These are phyloP conservation scores for Priocnemis perturbator DNA, from an alignment of 2,888 invertebrate species.

Conservation along the genomic window DNA sequence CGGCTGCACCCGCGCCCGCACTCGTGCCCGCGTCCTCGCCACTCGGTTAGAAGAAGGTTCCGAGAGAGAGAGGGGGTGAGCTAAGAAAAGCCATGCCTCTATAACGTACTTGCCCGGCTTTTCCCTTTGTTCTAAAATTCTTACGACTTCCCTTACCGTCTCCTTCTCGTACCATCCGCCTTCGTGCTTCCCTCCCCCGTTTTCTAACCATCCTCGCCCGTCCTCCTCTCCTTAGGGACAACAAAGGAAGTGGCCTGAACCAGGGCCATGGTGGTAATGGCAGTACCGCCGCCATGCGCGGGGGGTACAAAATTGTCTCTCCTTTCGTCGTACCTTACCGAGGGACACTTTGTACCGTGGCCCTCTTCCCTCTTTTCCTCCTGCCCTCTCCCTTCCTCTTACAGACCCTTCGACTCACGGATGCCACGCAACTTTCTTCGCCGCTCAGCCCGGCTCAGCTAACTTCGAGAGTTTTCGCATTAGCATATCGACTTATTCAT, in stretches of 20 bases:
- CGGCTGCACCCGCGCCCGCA: too few species aligned
- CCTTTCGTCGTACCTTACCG: conserved; percentile 11
- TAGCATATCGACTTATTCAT: conserved; percentile 73
- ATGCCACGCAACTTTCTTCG: conserved; percentile 61
- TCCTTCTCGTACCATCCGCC: conserved; percentile 7
- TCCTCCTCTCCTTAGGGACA: conserved; percentile 35
- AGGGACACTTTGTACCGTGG: conserved; percentile 8
- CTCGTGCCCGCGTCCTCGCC: conserved; percentile 16
- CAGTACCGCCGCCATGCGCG: conserved; percentile 18
- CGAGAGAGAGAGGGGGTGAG: conserved; percentile 19
- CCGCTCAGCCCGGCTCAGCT: conserved; percentile 55
- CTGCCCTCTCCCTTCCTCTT: conserved; percentile 52
- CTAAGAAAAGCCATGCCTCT: conserved; percentile 44
- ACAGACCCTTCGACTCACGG: conserved; percentile 39
- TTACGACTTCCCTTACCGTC: conserved; percentile 59
- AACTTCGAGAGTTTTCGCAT: conserved; percentile 68
- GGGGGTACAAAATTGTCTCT: conserved; percentile 50
- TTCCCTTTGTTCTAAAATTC: conserved; percentile 68
- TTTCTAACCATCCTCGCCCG: conserved; percentile 14
- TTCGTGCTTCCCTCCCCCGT: conserved; percentile 7
- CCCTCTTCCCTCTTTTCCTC: conserved; percentile 32
- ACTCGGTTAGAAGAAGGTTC: conserved; percentile 26
- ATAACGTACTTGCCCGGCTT: conserved; percentile 28
- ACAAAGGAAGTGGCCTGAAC: conserved; percentile 62
- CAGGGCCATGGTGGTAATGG: conserved; percentile 49